Conservation (phyloP, 2,888 invertebrate species). For the Oxytorus armatus region DNA sequence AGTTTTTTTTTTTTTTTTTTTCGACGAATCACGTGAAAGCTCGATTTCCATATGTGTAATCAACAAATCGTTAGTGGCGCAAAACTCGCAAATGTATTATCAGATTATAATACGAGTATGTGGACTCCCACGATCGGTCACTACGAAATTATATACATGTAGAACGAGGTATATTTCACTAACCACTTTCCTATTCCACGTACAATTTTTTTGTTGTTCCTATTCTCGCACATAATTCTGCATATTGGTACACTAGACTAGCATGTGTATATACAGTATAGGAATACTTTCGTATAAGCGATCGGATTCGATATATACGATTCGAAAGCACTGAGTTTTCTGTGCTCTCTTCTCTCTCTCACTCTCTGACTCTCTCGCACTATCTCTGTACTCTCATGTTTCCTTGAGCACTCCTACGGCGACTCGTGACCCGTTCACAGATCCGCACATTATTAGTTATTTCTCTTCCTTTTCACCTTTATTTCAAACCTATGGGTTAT, state of each 20-base stretch:
- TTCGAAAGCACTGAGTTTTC: conserved; percentile 53
- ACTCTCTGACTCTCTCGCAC: background rate
- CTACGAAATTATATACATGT: background rate
- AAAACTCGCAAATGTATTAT: conserved; percentile 23
- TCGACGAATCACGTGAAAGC: background rate
- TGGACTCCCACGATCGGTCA: conserved; percentile 49
- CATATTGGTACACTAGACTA: conserved; percentile 10
- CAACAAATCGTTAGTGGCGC: conserved; percentile 18
- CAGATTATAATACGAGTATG: conserved; percentile 2
- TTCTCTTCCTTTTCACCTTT: conserved; percentile 38
- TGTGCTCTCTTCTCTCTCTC: background rate
- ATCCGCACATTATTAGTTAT: conserved; percentile 59
- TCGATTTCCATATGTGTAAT: background rate
- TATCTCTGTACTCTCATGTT: conserved; percentile 40
- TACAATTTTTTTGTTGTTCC: conserved; percentile 30
- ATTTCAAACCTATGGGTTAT: too few species aligned
- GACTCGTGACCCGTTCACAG: conserved; percentile 59
- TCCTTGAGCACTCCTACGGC: conserved; percentile 49
- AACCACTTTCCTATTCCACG: conserved; percentile 53
- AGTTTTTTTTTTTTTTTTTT: too few species aligned
- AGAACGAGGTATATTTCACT: conserved; percentile 44
- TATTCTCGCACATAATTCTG: background rate
- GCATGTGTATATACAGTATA: conserved; percentile 16
- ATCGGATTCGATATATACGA: conserved; percentile 53
- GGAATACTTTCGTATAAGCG: conserved; percentile 46